A percentile compares a stretch with the other conserved stretches of the same genome.
Conservation (phyloP, 2,888 invertebrate species). For the Oligia strigilis region DNA sequence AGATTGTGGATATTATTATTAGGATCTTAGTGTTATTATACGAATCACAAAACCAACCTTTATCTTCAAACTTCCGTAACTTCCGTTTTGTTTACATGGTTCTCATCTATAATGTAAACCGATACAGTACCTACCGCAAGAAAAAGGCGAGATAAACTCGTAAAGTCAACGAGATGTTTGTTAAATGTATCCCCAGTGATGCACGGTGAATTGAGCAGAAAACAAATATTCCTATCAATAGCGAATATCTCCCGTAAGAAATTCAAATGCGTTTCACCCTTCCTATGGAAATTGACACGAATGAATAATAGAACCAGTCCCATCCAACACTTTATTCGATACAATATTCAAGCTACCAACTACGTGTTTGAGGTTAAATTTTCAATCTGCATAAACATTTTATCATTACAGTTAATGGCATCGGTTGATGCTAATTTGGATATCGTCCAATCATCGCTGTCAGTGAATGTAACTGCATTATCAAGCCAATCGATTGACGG, state of each 20-base stretch:
- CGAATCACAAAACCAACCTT: background rate
- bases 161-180: slow-evolving; percentile 71
- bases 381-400: slow-evolving; percentile 74
- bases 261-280: slow-evolving; percentile 81
- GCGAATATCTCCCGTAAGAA: slow-evolving; percentile 79
- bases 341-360: slow-evolving; percentile 42
- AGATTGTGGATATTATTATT: background rate
- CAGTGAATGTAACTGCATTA: slow-evolving; percentile 54
- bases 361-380: slow-evolving; percentile 72
- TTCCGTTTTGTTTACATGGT: slow-evolving; percentile 29
- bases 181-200: slow-evolving; percentile 77
- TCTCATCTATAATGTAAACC: slow-evolving; percentile 17
- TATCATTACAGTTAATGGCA: slow-evolving; percentile 61
- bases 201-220: slow-evolving; percentile 72
- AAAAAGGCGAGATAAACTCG: slow-evolving; percentile 59
- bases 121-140: slow-evolving; percentile 18
- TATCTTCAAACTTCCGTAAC: slow-evolving; percentile 28
- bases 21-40: background rate
- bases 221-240: slow-evolving; percentile 83
- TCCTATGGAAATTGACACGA: slow-evolving; percentile 82
- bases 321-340: slow-evolving; percentile 29
- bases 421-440: slow-evolving; percentile 60
- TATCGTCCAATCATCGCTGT: slow-evolving; percentile 56
- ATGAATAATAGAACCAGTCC: slow-evolving; percentile 76
- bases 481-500: slow-evolving; percentile 37